Percentiles rank a stretch among this genome's conserved stretches.
These are phyloP conservation scores for Koerneria pararmatus DNA, from an alignment of 2,888 invertebrate species.

Conservation along the genomic window DNA sequence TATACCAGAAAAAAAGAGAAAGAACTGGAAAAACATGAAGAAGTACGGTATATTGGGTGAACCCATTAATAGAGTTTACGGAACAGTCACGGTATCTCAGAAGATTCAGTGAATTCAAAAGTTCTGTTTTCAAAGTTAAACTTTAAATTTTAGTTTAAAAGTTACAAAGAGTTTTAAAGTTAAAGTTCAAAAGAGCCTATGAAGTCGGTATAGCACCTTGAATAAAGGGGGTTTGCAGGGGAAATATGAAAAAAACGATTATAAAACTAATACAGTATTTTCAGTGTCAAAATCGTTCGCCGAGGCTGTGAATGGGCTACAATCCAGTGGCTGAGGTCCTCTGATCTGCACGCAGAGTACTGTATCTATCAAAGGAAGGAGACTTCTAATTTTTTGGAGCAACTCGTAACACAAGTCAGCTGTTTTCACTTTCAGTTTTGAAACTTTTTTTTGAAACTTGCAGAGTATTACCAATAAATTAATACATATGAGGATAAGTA, in stretches of 20 bases:
- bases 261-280: too few species aligned
- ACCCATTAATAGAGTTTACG: not conserved
- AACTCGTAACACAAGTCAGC: conserved; percentile 39
- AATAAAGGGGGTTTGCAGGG: too few species aligned
- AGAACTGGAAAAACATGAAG: too few species aligned
- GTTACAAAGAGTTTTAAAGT: too few species aligned
- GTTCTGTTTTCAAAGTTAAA: not conserved
- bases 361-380: conserved; percentile 43
- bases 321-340: conserved; percentile 42
- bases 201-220: too few species aligned
- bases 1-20: too few species aligned
- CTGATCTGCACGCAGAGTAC: conserved; percentile 37
- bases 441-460: too few species aligned
- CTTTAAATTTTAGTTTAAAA: not conserved
- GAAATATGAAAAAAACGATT: too few species aligned
- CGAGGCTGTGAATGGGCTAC: conserved; percentile 32
- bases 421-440: not conserved
- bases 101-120: not conserved
- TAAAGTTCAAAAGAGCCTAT: too few species aligned
- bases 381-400: conserved; percentile 36
- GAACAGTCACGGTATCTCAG: not conserved
- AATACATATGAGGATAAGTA: too few species aligned
- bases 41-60: too few species aligned
- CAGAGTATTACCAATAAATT: too few species aligned
- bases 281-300: conserved; percentile 37